Conservation (phyloP, 2,113 vertebrate species). For the Probosciger aterrimus region DNA sequence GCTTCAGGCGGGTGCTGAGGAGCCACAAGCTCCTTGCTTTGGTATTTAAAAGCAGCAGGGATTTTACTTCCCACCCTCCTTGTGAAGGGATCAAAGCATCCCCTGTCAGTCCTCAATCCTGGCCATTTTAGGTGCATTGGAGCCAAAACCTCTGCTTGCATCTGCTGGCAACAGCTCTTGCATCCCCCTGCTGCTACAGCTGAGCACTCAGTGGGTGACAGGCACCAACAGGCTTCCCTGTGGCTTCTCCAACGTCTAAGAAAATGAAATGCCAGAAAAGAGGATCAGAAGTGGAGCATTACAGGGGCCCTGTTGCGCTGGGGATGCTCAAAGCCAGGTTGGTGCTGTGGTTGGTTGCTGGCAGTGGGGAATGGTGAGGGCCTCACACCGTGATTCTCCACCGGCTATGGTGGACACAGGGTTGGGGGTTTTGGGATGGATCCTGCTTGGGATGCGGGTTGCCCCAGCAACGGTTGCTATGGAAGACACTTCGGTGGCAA, state of each 20-base stretch:
- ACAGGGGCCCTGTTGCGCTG: not conserved
- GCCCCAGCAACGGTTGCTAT: conserved; percentile 37
- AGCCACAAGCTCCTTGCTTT: not conserved
- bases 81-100: not conserved
- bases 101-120: fast-evolving
- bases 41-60: not conserved
- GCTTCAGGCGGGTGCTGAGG: fast-evolving
- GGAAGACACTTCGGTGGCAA: not conserved
- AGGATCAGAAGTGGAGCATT: not conserved
- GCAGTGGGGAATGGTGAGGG: fast-evolving
- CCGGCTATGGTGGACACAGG: not conserved
- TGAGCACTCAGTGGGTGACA: fast-evolving
- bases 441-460: conserved; percentile 18
- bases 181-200: not conserved
- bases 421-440: not conserved
- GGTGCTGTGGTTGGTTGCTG: not conserved
- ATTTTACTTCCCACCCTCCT: not conserved
- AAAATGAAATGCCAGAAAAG: not conserved
- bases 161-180: not conserved
- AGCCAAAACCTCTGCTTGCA: not conserved
- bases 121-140: not conserved
- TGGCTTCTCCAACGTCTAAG: not conserved
- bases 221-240: not conserved
- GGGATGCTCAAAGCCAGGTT: not conserved
- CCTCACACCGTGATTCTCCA: fast-evolving